Percentiles rank a stretch among this genome's conserved stretches.
These are phyloP conservation scores for Sinonovacula constricta DNA, from an alignment of 1,140 invertebrate genomes.

Conservation along the genomic window DNA sequence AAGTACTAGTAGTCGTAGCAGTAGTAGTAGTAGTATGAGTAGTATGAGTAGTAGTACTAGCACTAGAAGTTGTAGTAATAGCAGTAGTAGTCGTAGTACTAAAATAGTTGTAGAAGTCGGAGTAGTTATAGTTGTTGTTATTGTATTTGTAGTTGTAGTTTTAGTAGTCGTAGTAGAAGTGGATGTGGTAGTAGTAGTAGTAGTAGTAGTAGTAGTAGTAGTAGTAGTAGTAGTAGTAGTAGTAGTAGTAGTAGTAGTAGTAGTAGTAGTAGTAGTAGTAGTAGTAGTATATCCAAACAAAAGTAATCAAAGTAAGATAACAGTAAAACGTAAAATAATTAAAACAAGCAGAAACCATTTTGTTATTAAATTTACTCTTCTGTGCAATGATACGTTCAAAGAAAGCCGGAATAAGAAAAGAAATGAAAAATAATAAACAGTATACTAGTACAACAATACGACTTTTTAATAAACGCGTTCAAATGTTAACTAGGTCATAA, in stretches of 20 bases:
- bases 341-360: too few species aligned
- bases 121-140: constrained; percentile 4
- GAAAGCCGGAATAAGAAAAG: too few species aligned
- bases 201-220: constrained; percentile 17
- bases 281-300: constrained; percentile 8
- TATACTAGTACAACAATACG: too few species aligned
- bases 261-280: constrained; percentile 22
- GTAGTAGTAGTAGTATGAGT: constrained; percentile 7
- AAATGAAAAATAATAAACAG: too few species aligned
- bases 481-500: too few species aligned
- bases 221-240: constrained; percentile 23
- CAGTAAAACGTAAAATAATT: too few species aligned
- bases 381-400: too few species aligned
- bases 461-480: too few species aligned
- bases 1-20: constrained; percentile 4
- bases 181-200: constrained; percentile 3
- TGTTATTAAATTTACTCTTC: too few species aligned
- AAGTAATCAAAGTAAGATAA: too few species aligned
- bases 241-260: constrained; percentile 22
- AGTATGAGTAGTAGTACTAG: constrained; percentile 13
- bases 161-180: constrained; percentile 6
- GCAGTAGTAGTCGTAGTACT: too few species aligned
- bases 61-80: too few species aligned
- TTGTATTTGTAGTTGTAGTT: constrained; percentile 3
- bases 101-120: neutral